Base-by-base conservation (phyloP, 2,797 vertebrate genomes). In the Peromyscus melanophrys region DNA sequence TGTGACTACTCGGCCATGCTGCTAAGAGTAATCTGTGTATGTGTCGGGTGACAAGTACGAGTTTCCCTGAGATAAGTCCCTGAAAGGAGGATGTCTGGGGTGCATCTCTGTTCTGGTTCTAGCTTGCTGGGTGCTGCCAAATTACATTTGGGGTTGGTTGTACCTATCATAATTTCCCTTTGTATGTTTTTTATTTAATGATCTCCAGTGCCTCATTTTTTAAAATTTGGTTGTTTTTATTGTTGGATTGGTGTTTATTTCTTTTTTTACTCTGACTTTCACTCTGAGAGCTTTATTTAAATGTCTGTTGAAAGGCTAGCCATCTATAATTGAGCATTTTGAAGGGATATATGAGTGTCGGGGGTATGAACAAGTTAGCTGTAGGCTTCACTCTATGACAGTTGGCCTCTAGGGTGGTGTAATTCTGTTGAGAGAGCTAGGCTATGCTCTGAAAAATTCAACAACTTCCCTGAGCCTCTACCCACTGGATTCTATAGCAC, bases 171-270 rank as follows among this genome's bases (percentile, higher is more conserved):
- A 75, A 23, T 65, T 87, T 57, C 82, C 55, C 19, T 81, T 69
- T 90, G 57, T 43, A 65, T 25, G 11, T 31, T 31, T 80, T 96
- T 29, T 80, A 96, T 94, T 92, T 76, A 16, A 37, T 61, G 29
- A 27, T 89, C 4, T 80, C 25, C 92, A 23, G 87, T 93, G 75
- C 69, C 16, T 77, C 29, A 9, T 69, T 8, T 31, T 57, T 43
- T 46, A 6, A 17, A 83, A 75, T n/a, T 63, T 37, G 2, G 31
- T 89, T 76, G 21, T 63, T 63, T 52, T 63, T 82, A 80, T 85
- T 71, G 14, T 57, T 71, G 77, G 31, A 40, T 77, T 57, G 19
- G 2, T 69, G 5, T 73, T 81, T 89, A 25, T 76, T 59, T 94
- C 19, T n/a, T 37, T 90, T 86, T 86, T 29, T 6, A 49, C 49